phyloP scores from a whole-genome alignment of 2,797 vertebrate species.

The Pangasius djambal region DNA sequence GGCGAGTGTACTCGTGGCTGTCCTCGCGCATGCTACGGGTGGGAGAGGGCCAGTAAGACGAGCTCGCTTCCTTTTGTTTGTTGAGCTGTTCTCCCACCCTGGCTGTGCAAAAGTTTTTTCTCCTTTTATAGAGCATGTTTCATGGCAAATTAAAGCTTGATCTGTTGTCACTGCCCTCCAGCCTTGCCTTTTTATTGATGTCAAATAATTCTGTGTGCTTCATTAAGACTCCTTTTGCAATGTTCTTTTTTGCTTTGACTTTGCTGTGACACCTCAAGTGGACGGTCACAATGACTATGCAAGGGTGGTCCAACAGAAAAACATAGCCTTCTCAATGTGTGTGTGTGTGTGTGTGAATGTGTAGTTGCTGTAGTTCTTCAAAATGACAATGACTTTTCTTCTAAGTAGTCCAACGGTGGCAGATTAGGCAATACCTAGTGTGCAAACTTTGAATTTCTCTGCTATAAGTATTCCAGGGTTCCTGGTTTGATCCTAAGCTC shows the following conservation, averaged over 20 bases:
- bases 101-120: constrained; percentile 59
- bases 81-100: constrained; percentile 62
- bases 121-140: constrained; percentile 68
- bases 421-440: neutral
- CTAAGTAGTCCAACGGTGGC: constrained; percentile 14
- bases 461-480: neutral
- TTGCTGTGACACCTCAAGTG: constrained; percentile 10
- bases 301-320: constrained; percentile 35
- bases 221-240: neutral
- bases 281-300: constrained; percentile 27
- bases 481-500: neutral
- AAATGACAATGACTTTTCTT: constrained; percentile 3
- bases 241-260: neutral
- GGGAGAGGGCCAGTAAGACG: constrained; percentile 60
- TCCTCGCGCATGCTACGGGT: constrained; percentile 53
- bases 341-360: constrained; percentile 31
- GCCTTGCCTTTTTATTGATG: constrained; percentile 10
- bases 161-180: neutral
- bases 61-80: constrained; percentile 66
- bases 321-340: neutral
- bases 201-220: constrained; percentile 27
- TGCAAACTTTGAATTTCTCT: neutral
- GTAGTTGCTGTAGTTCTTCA: constrained; percentile 20
- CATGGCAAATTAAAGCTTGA: constrained; percentile 56
- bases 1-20: constrained; percentile 65